Percentiles rank a stretch among this genome's conserved stretches.
phyloP scores from a whole-genome alignment of 2,888 invertebrate genomes.

The Malachius bipustulatus region DNA sequence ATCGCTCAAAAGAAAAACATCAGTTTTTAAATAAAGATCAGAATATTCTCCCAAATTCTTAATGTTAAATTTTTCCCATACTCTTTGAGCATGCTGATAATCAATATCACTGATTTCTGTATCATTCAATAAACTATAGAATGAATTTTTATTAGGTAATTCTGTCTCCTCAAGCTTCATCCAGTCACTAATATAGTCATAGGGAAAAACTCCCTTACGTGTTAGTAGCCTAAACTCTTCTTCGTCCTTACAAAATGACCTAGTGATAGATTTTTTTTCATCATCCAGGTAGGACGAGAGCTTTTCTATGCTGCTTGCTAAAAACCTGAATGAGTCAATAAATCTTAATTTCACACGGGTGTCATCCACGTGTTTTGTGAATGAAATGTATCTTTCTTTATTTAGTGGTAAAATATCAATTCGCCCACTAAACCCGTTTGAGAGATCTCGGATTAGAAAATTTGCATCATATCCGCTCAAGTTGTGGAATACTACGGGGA shows the following conservation, averaged over 20 bases:
- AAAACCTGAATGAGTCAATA: conserved; percentile 2
- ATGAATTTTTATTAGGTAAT: background rate
- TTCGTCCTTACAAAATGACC: background rate
- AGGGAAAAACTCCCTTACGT: background rate
- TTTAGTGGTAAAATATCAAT: conserved; percentile 8
- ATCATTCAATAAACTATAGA: background rate
- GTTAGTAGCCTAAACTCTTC: background rate
- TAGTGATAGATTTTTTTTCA: too few relatives aligned
- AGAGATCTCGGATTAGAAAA: conserved; percentile 7
- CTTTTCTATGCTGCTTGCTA: background rate
- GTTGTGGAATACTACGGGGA: background rate
- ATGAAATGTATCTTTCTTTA: conserved; percentile 10
- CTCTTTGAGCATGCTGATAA: conserved; percentile 26
- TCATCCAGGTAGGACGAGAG: too few relatives aligned
- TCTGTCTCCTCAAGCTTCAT: background rate
- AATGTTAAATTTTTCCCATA: conserved; percentile 27
- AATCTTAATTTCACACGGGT: background rate
- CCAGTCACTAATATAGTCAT: background rate
- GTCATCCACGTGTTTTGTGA: background rate
- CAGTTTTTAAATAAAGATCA: conserved; percentile 29
- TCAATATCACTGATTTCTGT: conserved; percentile 15
- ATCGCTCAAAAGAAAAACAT: conserved; percentile 28
- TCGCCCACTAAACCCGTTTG: background rate
- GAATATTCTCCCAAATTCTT: conserved; percentile 27
- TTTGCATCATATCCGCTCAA: background rate